Evolutionary conservation across 1,140 invertebrate species (phyloP), one percentile per base, ranked within the genome.

Genomic region (Sycophaga agraensis): DNA sequence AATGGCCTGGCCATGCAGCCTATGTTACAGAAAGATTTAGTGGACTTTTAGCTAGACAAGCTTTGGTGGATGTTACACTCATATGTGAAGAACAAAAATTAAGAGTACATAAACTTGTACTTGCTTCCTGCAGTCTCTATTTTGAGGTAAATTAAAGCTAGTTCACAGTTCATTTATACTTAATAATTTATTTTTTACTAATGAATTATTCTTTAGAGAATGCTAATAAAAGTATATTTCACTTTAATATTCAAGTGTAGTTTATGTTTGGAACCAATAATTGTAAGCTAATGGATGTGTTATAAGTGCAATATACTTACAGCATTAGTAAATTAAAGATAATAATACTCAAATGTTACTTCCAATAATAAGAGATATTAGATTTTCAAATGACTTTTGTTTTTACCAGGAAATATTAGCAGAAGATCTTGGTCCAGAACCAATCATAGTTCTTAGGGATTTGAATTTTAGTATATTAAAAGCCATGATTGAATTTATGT

Each of bases 81-180:
- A 82, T 84, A 69, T 86, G 85, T 69, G 82, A 84, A 60, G 84
- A 84, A 53, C 82, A 84, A 61, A 83, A 82, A 51, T 72, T 86
- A 16, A 78, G 83, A 72, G 84, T 85, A 63, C 84, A 86, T 63
- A 81, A 84, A 68, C 75, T 85, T 35, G 85, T 88, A 40, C 78
- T 87, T 28, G 85, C 83, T 51, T 84, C 85, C 22, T 85, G 84
- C 74, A 87, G 85, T 70, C 82, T 85, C 64, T 88, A 87, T 67
- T 87, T 87, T 75, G 82, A 84, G 75, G 86, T 82, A 72, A 7
- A 22, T 53, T n/a, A n/a, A n/a, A n/a, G n/a, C n/a, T n/a, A n/a
- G n/a, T n/a, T n/a, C n/a, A n/a, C n/a, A n/a, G n/a, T n/a, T n/a
- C n/a, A n/a, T n/a, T n/a, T n/a, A 31, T 31, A 31, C 28, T 31